Base-by-base conservation (phyloP, 2,888 invertebrate genomes). In the Tetranychus piercei region DNA sequence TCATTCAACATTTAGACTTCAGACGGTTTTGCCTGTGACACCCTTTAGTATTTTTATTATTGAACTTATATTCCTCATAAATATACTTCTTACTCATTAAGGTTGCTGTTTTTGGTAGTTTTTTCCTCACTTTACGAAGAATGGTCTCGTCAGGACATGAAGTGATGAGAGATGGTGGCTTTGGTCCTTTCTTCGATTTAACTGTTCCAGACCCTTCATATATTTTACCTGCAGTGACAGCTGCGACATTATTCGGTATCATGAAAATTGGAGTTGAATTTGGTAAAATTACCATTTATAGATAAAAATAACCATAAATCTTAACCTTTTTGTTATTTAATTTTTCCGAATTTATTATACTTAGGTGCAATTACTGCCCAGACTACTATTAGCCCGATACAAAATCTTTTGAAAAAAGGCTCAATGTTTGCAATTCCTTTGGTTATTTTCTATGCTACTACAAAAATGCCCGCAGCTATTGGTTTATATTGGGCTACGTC, bases 171-270 rank as follows among this genome's bases (percentile, higher is more conserved):
- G 85, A 87, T 1, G 96, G 96, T 45, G 97, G 97, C 0, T 78
- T 92, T 1, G 88, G 86, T 80, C 99, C 96, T 96, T 95, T 99
- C 82, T 84, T 87, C 6, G 94, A 97, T 85, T 86, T 97, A 70
- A 93, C 94, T 0, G 82, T 91, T 9, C 86, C 90, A 1, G 97
- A 99, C 85, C 95, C 94, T 71, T 90, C 86, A 82, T 95, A 89
- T 81, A 78, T 91, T 18, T 84, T 97, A 75, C 97, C 97, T 0
- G 7, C 94, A 1, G 84, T 93, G 73, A 95, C 95, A 1, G 88
- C 90, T 82, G 83, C 86, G 0, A 93, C 94, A 1, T 84, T 96
- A 80, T 88, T 87, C 82, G 83, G 88, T 0, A 93, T 92, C 3
- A 87, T 95, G 75, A 90, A 92, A 84, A 87, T 86, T 81, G 79